phyloP scores from a whole-genome alignment of 1,140 invertebrate species.

The Tetramorium alpestre region DNA sequence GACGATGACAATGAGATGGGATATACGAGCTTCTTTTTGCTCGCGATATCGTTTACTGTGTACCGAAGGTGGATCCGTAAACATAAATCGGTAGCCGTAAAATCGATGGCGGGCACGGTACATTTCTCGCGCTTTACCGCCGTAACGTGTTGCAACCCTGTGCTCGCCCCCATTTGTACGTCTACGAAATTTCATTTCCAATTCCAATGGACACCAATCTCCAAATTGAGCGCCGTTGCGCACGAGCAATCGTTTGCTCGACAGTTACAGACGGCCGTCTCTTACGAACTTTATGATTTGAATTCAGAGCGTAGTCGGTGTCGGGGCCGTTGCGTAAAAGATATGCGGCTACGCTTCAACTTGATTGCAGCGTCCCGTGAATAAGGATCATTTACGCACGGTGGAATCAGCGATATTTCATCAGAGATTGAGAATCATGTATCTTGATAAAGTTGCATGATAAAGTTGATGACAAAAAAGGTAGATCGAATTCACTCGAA shows the following conservation, averaged over 20 bases:
- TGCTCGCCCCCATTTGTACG: conserved; percentile 60
- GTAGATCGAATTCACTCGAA: neutral
- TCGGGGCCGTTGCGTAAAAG: conserved; percentile 31
- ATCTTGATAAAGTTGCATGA: neutral
- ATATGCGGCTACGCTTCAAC: neutral
- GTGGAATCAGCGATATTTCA: conserved; percentile 1
- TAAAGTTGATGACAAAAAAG: neutral
- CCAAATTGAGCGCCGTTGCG: conserved; percentile 60
- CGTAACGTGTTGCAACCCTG: conserved; percentile 57
- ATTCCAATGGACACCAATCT: conserved; percentile 74
- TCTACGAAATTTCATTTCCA: conserved; percentile 80
- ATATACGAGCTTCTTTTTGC: conserved; percentile 10
- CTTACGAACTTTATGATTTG: conserved; percentile 51
- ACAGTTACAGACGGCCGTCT: neutral
- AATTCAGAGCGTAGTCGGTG: neutral
- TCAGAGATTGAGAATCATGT: neutral
- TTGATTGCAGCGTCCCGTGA: neutral
- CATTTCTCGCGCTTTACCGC: conserved; percentile 44
- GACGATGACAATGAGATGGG: neutral
- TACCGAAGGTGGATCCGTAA: conserved; percentile 27
- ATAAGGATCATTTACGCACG: conserved; percentile 10
- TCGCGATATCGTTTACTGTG: neutral
- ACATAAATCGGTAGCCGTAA: conserved; percentile 62
- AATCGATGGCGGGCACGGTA: conserved; percentile 64
- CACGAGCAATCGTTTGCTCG: conserved; percentile 24